A percentile compares a stretch with the other conserved stretches of the same genome.
These are phyloP conservation scores for Hemicordylus capensis DNA, from an alignment of 2,113 vertebrate genomes.

Conservation along the genomic window DNA sequence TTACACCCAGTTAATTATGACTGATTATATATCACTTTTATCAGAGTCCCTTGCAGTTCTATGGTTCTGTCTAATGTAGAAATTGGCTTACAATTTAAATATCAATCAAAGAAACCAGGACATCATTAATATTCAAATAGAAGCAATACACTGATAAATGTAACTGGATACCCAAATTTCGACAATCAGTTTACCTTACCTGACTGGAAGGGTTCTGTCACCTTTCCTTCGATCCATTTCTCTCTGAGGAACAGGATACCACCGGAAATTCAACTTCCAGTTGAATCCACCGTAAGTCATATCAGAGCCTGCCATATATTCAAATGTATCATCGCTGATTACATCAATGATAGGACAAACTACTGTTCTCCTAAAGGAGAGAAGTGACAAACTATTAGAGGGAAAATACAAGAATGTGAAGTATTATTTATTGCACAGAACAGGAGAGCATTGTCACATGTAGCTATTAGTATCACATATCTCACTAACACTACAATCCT, in stretches of 20 bases:
- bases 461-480: not conserved
- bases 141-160: not conserved
- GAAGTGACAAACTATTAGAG: constrained; percentile 23
- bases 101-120: not conserved
- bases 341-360: constrained; percentile 98
- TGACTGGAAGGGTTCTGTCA: constrained; percentile 94
- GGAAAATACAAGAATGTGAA: not conserved
- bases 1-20: not conserved
- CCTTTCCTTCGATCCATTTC: constrained; percentile 99
- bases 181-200: constrained; percentile 68
- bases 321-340: constrained; percentile 98
- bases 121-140: not conserved
- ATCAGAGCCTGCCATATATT: constrained; percentile 99
- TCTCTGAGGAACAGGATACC: constrained; percentile 98
- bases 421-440: not conserved
- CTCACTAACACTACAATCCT: not conserved
- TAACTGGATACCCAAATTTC: not conserved
- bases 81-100: not conserved
- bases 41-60: not conserved
- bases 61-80: not conserved
- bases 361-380: constrained; percentile 87
- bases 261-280: constrained; percentile 98
- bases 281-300: constrained; percentile 99
- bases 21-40: not conserved
- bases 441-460: not conserved